Base-by-base conservation (phyloP, 2,888 invertebrate species). In the Protonemura montana region DNA sequence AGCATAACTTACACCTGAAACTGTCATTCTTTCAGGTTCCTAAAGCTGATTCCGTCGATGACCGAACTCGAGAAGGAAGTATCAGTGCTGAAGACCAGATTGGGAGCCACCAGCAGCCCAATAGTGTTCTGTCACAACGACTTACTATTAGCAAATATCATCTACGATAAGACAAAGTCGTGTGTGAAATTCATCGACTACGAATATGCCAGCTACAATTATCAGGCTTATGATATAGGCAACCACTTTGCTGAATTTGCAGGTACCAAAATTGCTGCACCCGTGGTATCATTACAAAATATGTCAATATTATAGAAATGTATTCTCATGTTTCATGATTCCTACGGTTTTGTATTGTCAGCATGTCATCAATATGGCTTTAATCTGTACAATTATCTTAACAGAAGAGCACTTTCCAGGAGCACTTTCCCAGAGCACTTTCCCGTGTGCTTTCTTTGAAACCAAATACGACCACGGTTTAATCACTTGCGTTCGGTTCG, bases 211-310 rank as follows among this genome's bases (percentile, higher is more conserved):
- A 96, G 95, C 87, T 95, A 95, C 90, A 99, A 99, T 93, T 98
- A 97, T 92, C 98, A 98, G 92, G 97, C 98, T 10, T 99, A 94
- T 91, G 99, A 99, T 92, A 98, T 99, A 91, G 99, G 97, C 85
- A 98, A 99, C 93, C 99, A 99, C 93, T 99, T 99, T 92, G 95
- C 96, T 89, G 99, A 99, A 93, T 99, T 97, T 93, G 97, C 97
- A 89, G 99, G 78, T 28, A 59, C 59, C 21, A 59, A 59, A 21
- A 59, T 59, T 59, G 35, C 35, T 35, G 35, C 35, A 35, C 5
- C 35, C 5, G 35, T 35, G 35, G 10, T 35, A 35, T 35, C 35
- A 35, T 35, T 35, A 35, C 35, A 35, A 35, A 3, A 35, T 10
- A 3, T 35, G 5, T 35, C n/a, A n/a, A n/a, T n/a, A n/a, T n/a